Base-by-base conservation (phyloP, 2,797 vertebrate species). In the Catostomus latipinnis region DNA sequence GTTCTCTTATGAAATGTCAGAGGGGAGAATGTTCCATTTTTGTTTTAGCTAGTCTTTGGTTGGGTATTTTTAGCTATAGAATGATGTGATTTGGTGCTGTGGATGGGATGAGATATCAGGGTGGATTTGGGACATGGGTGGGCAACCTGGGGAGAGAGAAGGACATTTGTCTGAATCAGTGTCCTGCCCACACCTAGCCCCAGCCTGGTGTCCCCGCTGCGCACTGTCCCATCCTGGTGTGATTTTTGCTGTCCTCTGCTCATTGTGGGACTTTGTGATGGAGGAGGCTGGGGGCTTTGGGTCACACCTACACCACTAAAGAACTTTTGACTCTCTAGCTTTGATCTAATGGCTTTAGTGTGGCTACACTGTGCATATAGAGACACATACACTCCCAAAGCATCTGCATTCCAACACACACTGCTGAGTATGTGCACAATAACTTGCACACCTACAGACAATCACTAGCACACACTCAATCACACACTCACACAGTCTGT, bases 251-350 rank as follows among this genome's bases (percentile, higher is more conserved):
- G 53, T 71, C 81, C 65, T 80, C 34, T 43, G 74, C 62, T 70
- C 6, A 16, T 69, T 34, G 34, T 2, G 34, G 46, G 12, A 46
- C 46, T 9, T 11, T 71, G 67, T 86, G 85, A 84, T 84, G 71
- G 81, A 84, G 85, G 71, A 84, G 81, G 18, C 63, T 84, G 46
- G 78, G 78, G 83, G 75, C 83, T 81, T 60, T 83, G 85, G 74
- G 82, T 76, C 71, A 83, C 76, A 78, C 66, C 81, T 74, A 70
- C 58, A 57, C 45, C 71, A 58, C 75, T 78, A 82, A 83, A 84
- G 83, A 76, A 69, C 85, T 81, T 84, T 67, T 69, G 62, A 77
- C 57, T 65, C 62, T 49, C 63, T 76, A 10, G 18, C 80, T 66
- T 73, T 66, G 70, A 75, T 75, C 83, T 78, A 77, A 81, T 80